Evolutionary conservation across 1,140 invertebrate species (phyloP).

Genomic region (Brachionus paranguensis): DNA sequence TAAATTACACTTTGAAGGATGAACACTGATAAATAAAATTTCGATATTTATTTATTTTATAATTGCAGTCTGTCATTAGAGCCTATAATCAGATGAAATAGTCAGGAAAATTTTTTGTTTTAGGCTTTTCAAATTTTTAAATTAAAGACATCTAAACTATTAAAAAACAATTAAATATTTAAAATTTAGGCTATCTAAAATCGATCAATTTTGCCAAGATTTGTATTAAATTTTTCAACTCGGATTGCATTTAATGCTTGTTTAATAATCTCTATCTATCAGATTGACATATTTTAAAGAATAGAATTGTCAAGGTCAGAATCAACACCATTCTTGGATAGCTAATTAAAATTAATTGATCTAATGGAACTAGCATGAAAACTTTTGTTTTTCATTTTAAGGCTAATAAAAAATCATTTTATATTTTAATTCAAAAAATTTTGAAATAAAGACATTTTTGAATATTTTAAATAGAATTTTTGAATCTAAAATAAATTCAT

Average conservation of each 20-base stretch:
- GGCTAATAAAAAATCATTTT: neutral
- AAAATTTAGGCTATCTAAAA: neutral
- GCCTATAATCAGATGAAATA: neutral
- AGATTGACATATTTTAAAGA: neutral
- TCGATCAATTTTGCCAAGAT: neutral
- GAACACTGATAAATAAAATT: too few species aligned
- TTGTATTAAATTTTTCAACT: neutral
- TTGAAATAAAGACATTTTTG: too few species aligned
- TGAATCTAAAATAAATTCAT: neutral
- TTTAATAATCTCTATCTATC: neutral
- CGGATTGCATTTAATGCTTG: neutral
- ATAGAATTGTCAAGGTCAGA: neutral
- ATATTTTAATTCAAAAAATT: too few species aligned
- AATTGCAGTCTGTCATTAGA: neutral
- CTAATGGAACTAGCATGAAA: neutral
- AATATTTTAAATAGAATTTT: too few species aligned
- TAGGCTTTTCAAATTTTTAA: neutral
- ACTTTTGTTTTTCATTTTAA: neutral
- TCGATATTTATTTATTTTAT: neutral
- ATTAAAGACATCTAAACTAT: neutral
- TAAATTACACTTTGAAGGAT: too few species aligned
- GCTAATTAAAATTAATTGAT: neutral
- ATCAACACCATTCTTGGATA: neutral
- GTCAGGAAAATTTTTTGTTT: neutral
- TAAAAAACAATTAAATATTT: neutral